These are phyloP conservation scores for Clitarchus hookeri DNA, from an alignment of 2,888 invertebrate species.

Conservation along the genomic window DNA sequence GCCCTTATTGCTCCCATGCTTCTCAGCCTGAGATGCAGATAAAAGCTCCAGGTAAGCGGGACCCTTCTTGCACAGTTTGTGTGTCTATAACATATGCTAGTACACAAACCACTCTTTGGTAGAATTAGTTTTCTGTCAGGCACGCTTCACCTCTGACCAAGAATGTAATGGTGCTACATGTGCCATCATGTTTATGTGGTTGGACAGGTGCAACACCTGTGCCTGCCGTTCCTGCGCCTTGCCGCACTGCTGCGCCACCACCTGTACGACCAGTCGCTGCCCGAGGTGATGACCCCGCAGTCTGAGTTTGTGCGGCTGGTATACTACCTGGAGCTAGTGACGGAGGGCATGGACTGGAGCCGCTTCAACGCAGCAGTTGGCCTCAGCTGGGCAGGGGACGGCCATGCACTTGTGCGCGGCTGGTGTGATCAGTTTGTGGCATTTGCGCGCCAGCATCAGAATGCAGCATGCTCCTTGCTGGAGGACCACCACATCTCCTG, in stretches of 20 bases:
- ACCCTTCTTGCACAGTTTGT: no score
- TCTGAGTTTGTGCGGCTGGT: slow-evolving; percentile 79
- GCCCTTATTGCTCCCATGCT: no score
- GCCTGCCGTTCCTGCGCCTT: slow-evolving; percentile 82
- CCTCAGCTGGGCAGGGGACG: slow-evolving; percentile 47
- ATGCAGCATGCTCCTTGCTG: slow-evolving; percentile 69
- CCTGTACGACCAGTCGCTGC: slow-evolving; percentile 55
- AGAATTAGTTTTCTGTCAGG: no score
- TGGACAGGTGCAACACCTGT: slow-evolving; percentile 72
- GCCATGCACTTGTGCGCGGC: slow-evolving; percentile 55
- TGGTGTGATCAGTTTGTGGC: slow-evolving; percentile 73
- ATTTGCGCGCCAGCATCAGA: slow-evolving; percentile 59
- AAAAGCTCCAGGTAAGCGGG: no score
- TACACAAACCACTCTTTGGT: no score
- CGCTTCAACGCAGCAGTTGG: slow-evolving; percentile 64
- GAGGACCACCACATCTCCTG: slow-evolving; percentile 76
- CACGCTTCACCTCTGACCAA: no score
- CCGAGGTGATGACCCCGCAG: slow-evolving; percentile 53
- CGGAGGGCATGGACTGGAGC: slow-evolving; percentile 68
- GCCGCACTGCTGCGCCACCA: slow-evolving; percentile 83
- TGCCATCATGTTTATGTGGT: background rate
- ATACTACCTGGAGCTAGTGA: slow-evolving; percentile 76
- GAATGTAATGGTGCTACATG: no score
- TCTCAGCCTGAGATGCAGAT: no score
- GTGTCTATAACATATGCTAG: no score